These are phyloP conservation scores for Spondyliosoma cantharus DNA, from an alignment of 2,797 vertebrate species.

Conservation along the genomic window DNA sequence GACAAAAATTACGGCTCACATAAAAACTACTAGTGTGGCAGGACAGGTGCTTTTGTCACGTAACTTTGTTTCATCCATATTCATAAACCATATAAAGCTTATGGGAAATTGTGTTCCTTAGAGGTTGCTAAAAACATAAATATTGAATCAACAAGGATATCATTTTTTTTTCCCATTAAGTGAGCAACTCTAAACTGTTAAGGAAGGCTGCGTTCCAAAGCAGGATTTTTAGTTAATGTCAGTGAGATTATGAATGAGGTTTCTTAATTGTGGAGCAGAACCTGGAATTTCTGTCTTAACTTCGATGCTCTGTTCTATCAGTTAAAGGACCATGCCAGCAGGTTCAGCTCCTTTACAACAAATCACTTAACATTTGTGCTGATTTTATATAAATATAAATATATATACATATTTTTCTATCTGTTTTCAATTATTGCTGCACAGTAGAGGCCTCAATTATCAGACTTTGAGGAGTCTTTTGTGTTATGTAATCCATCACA, in stretches of 20 bases:
- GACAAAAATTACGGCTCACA: not conserved
- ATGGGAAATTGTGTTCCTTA: not conserved
- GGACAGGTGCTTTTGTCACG: not conserved
- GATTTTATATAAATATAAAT: not conserved
- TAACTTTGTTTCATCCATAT: not conserved
- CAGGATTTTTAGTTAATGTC: not conserved
- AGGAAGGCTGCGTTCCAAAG: not conserved
- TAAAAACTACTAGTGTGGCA: not conserved
- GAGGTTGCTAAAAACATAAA: not conserved
- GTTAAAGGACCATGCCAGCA: conserved; percentile 18
- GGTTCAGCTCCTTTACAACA: not conserved
- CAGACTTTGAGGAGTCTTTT: not conserved
- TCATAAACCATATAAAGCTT: not conserved
- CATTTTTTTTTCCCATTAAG: not conserved
- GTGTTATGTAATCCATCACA: not conserved
- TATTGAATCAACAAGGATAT: not conserved
- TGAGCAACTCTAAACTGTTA: not conserved
- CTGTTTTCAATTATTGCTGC: conserved; percentile 10
- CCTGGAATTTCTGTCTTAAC: not conserved
- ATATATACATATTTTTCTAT: not conserved
- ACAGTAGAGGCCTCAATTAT: not conserved
- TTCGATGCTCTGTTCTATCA: not conserved
- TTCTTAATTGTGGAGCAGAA: not conserved
- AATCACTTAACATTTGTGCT: conserved; percentile 12
- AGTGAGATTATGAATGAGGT: not conserved